Evolutionary conservation across 2,113 vertebrate genomes (phyloP), one percentile per base, ranked within the genome.

Genomic region (Prochilodus magdalenae): DNA sequence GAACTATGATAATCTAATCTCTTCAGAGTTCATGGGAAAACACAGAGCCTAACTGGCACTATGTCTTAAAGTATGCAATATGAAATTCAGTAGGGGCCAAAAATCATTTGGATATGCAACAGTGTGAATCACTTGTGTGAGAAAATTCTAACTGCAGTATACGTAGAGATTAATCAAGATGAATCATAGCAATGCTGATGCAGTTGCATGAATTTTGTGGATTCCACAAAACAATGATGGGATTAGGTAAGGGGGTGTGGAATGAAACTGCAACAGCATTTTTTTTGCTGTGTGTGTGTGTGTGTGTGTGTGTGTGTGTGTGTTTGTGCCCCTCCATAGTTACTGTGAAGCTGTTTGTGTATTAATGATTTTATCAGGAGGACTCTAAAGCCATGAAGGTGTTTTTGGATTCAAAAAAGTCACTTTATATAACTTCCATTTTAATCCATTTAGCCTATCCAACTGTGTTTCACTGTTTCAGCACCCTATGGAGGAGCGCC

Each of bases 121-220:
- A 24, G 24, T 2, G 4, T 70, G 22, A 70, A 70, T 67, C 30
- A 22, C 30, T 36, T 22, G 13, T 55, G 11, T 20, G 15, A 55
- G 4, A 20, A 55, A 4, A 20, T 1, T 24, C 1, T 0, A 24
- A 60, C 22, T n/a, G 20, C 14, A n/a, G 55, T 22, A 1, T 57
- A n/a, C 22, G 18, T 18, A 51, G 20, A n/a, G 22, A n/a, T 57
- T 0, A 66, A 20, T 33, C 71, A 36, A 24, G 65, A 22, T 67
- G 65, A 79, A 6, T 79, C 67, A 79, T 16, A 7, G 24, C 51
- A 62, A 49, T 12, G 44, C 62, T 24, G 27, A 22, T n/a, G 71
- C 10, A 79, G 11, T 26, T 53, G 12, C 14, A 13, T 49, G 14
- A 44, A 66, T 29, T 53, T 53, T 44, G 40, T 44, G 8, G 40